Evolutionary conservation across 2,797 vertebrate species (phyloP), one percentile per base, ranked within the genome.

Genomic region (Delichon dasypus): DNA sequence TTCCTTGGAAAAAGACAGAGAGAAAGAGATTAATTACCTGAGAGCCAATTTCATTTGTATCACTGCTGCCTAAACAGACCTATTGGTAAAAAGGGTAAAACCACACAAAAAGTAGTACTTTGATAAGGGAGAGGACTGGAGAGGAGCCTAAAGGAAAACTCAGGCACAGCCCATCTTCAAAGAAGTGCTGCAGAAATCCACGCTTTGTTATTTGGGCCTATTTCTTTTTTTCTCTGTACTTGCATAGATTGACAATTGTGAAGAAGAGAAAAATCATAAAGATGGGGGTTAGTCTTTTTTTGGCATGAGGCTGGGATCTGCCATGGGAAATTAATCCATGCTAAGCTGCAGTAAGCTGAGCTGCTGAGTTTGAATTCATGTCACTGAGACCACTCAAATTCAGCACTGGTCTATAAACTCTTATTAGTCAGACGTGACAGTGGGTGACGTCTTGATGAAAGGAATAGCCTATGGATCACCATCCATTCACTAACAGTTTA

Each of bases 291-390:
- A 86, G 89, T 30, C 53, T 76, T 78, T 68, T 92, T 80, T 88
- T 76, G 79, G 73, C 71, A 57, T 38, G 71, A 88, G 73, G 70
- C 74, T 94, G 89, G 62, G 1, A 0, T 71, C 82, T 89, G 82
- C 88, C 85, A 36, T 11, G 32, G 91, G 85, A 88, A 91, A 91
- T 91, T 91, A 95, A 96, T 93, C 92, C 32, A 5, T 44, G 86
- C 70, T 95, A 88, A 94, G 16, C 76, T 90, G 92, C 82, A 91
- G 76, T 70, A 60, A 94, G 22, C 48, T 79, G 76, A 96, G 82
- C 85, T 95, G 70, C 88, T 38, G 91, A 76, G 94, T 88, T 93
- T 93, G 91, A 93, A 84, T 93, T 86, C 3, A 0, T 96, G 85
- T 88, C 89, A 92, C 89, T 26, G 40, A 94, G 83, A 88, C 27